These are phyloP conservation scores for Lasioglossum malachurum DNA, from an alignment of 2,888 invertebrate species.

Conservation along the genomic window DNA sequence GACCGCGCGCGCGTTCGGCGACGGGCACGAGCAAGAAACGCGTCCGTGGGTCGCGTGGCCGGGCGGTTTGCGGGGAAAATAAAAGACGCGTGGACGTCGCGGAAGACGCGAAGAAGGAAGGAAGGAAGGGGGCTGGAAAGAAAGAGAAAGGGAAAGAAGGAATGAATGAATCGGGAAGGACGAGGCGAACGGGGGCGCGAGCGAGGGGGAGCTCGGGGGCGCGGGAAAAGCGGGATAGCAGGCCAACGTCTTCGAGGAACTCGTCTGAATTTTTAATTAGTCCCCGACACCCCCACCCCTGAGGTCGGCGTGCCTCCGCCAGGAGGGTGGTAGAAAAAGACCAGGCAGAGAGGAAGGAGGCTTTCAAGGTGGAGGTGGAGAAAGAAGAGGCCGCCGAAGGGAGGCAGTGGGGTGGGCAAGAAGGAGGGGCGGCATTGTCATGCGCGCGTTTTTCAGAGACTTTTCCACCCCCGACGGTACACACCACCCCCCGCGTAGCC, in stretches of 20 bases:
- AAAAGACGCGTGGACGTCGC: conserved; percentile 64
- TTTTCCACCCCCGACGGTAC: conserved; percentile 82
- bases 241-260: conserved; percentile 76
- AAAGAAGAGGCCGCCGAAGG: conserved; percentile 64
- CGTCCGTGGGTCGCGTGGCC: conserved; percentile 63
- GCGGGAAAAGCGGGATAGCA: conserved; percentile 66
- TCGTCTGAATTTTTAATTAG: conserved; percentile 83
- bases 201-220: not conserved
- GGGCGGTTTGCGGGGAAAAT: conserved; percentile 52
- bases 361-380: conserved; percentile 62
- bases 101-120: conserved; percentile 32
- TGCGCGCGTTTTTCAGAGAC: conserved; percentile 84
- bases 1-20: not conserved
- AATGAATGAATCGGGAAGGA: conserved; percentile 40
- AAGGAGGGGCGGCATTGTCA: conserved; percentile 83
- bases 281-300: conserved; percentile 75
- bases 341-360: conserved; percentile 72
- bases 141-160: conserved; percentile 40
- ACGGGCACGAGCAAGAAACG: not conserved
- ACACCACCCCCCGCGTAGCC: conserved; percentile 65
- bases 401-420: conserved; percentile 58
- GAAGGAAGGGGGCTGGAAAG: conserved; percentile 10
- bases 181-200: conserved; percentile 21
- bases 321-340: conserved; percentile 51
- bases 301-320: conserved; percentile 43